Percentiles rank a stretch among this genome's conserved stretches.
Evolutionary conservation across 1,140 invertebrate species (phyloP).

Genomic region (Heliothis subflexa): DNA sequence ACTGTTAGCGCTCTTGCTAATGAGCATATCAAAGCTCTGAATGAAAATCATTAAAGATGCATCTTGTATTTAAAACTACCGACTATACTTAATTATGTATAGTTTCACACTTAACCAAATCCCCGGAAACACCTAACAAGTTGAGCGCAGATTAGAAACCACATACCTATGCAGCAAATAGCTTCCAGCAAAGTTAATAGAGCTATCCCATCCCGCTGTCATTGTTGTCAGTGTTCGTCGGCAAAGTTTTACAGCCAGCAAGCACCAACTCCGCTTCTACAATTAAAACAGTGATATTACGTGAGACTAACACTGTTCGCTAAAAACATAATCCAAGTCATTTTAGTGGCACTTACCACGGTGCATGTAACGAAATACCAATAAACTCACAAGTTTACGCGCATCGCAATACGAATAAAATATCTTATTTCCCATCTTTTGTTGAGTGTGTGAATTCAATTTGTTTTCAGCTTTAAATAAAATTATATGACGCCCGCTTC

Average conservation of each 20-base stretch:
- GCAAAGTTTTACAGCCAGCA: conserved; percentile 41
- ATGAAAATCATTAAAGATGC: too few species aligned
- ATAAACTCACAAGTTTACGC: conserved; percentile 27
- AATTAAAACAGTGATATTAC: conserved; percentile 40
- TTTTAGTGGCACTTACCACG: conserved; percentile 34
- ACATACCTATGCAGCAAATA: conserved; percentile 7
- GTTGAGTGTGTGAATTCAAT: conserved; percentile 21
- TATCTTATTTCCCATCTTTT: conserved; percentile 19
- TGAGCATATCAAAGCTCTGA: neutral
- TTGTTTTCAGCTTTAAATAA: conserved; percentile 31
- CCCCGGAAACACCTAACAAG: conserved; percentile 17
- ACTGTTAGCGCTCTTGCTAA: neutral
- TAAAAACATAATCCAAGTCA: conserved; percentile 32
- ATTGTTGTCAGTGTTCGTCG: conserved; percentile 39
- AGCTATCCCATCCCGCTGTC: conserved; percentile 32
- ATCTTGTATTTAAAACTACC: too few species aligned
- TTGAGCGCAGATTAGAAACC: conserved; percentile 12
- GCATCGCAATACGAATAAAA: conserved; percentile 25
- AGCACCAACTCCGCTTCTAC: conserved; percentile 15
- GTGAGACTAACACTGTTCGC: conserved; percentile 23
- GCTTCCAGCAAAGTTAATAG: conserved; percentile 34
- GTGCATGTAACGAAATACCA: conserved; percentile 2
- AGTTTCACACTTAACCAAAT: neutral
- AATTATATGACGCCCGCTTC: conserved; percentile 16
- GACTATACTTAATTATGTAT: neutral